Conservation (phyloP, 2,888 invertebrate genomes). For the Oscheius sp. region DNA sequence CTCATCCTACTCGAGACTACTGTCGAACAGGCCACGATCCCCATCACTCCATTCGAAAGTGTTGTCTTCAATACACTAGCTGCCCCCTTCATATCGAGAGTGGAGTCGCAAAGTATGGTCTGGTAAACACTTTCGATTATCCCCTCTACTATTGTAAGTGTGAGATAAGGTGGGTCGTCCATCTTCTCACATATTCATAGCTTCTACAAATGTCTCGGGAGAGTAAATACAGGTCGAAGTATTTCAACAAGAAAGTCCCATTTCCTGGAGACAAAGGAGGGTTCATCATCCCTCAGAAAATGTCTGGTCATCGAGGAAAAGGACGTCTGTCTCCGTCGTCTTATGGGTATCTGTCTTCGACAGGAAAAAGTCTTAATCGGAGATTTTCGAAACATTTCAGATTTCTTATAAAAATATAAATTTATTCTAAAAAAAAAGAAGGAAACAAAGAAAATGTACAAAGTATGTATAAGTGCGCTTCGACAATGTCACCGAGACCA, state of each 20-base stretch:
- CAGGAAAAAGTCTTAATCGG: conserved; percentile 10
- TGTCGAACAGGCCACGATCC: conserved; percentile 13
- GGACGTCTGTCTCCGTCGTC: conserved; percentile 2
- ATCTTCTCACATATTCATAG: conserved; percentile 1
- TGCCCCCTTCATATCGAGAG: conserved; percentile 21
- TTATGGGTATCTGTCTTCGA: conserved; percentile 22
- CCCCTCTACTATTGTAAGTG: conserved; percentile 28
- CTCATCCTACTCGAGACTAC: conserved; percentile 10
- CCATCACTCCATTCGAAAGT: conserved; percentile 25
- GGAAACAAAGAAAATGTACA: neutral
- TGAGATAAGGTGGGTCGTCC: conserved; percentile 24
- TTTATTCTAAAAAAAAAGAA: neutral
- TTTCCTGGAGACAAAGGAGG: conserved; percentile 5
- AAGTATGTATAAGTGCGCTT: neutral
- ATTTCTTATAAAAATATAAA: conserved; percentile 2
- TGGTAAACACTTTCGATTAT: conserved; percentile 5
- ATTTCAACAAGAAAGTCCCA: conserved; percentile 25
- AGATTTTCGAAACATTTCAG: neutral
- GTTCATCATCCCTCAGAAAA: neutral
- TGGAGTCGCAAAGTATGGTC: conserved; percentile 17
- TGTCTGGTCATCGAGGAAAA: conserved; percentile 20
- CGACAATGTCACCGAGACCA: conserved; percentile 22
- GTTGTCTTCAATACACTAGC: conserved; percentile 23
- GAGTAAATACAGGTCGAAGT: conserved; percentile 19
- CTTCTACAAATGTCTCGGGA: conserved; percentile 25